A percentile compares a stretch with the other conserved stretches of the same genome.
Evolutionary conservation across 2,888 invertebrate species (phyloP).

Genomic region (Proisotoma minuta): DNA sequence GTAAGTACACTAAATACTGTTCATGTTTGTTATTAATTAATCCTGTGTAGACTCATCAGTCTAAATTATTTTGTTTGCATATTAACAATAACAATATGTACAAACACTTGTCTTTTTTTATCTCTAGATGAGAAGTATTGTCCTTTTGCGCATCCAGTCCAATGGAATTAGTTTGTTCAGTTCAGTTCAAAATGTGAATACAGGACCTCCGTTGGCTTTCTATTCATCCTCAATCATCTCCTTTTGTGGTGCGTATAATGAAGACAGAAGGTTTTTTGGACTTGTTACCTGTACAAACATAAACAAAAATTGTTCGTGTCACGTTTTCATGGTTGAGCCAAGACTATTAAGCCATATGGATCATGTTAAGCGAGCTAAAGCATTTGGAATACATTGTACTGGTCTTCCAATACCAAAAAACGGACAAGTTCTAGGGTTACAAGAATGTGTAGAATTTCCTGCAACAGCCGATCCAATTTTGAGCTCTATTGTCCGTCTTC

Average conservation of each 20-base stretch:
- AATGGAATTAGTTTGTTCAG: conserved; percentile 46
- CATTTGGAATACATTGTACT: conserved; percentile 81
- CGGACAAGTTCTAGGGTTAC: conserved; percentile 46
- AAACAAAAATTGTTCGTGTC: conserved; percentile 61
- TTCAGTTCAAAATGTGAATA: conserved; percentile 45
- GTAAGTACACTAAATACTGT: conserved; percentile 50
- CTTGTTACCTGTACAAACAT: conserved; percentile 73
- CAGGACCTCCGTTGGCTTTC: conserved; percentile 44
- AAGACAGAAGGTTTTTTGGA: conserved; percentile 87
- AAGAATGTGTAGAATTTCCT: conserved; percentile 69
- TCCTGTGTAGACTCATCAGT: neutral
- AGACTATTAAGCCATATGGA: conserved; percentile 75
- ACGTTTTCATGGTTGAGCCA: conserved; percentile 89
- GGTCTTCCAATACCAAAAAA: conserved; percentile 61
- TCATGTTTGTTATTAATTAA: neutral
- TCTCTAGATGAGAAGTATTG: conserved; percentile 45
- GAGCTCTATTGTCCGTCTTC: conserved; percentile 58
- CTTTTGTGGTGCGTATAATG: conserved; percentile 83
- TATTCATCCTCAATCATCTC: conserved; percentile 57
- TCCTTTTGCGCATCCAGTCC: conserved; percentile 41
- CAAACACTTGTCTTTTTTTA: neutral
- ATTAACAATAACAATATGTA: neutral
- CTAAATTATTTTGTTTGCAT: neutral
- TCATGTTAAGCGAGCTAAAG: conserved; percentile 73
- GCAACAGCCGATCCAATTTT: conserved; percentile 67